These are phyloP conservation scores for Trogon melanurus DNA, from an alignment of 2,113 vertebrate species.

Conservation along the genomic window DNA sequence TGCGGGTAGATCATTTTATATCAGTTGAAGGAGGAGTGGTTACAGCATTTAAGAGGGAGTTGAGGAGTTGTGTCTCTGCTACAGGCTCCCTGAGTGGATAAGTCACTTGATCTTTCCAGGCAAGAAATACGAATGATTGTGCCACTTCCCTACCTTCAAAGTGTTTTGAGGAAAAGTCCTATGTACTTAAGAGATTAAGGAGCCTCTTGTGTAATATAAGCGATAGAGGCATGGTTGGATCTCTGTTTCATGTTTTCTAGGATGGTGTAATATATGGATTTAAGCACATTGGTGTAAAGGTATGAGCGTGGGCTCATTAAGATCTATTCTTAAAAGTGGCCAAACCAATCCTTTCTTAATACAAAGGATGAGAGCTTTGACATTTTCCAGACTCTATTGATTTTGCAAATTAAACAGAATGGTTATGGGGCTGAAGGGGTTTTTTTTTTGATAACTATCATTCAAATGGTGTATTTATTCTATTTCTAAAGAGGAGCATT, in stretches of 20 bases:
- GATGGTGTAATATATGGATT: background rate
- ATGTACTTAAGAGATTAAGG: background rate
- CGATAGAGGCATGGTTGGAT: background rate
- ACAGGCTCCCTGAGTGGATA: background rate
- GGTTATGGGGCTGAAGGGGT: background rate
- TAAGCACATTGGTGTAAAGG: background rate
- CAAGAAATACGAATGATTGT: background rate
- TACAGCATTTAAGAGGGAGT: background rate
- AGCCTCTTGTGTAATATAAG: background rate
- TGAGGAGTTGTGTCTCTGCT: background rate
- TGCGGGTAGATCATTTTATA: background rate
- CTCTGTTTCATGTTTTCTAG: background rate
- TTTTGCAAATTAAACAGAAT: background rate
- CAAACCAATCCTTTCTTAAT: conserved; percentile 11
- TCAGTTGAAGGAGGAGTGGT: background rate
- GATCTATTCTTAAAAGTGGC: background rate
- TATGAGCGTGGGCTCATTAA: background rate
- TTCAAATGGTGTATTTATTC: background rate
- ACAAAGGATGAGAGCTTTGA: background rate
- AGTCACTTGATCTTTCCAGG: background rate
- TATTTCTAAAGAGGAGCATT: background rate
- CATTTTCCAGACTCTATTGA: background rate
- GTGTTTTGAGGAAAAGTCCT: background rate
- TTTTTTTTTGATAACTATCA: background rate
- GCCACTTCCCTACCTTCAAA: background rate